Evolutionary conservation across 2,797 vertebrate species (phyloP).

Genomic region (Sitta carolinensis): DNA sequence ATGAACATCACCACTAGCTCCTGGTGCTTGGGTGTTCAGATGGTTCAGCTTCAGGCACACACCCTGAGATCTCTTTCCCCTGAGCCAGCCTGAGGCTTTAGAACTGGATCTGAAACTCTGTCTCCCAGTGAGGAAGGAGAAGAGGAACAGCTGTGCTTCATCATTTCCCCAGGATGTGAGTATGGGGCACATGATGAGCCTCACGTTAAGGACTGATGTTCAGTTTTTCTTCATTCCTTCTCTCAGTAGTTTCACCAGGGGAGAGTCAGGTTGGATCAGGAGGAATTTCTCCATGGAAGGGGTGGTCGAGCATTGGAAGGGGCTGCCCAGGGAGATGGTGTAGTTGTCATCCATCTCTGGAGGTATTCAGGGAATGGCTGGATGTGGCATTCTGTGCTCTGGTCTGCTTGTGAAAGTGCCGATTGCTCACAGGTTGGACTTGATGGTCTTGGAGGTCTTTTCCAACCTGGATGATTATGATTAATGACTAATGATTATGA

Average conservation of each 20-base stretch:
- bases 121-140: neutral
- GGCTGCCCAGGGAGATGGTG: neutral
- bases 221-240: neutral
- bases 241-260: neutral
- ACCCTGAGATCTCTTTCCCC: neutral
- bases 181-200: neutral
- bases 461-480: neutral
- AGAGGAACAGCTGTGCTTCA: neutral
- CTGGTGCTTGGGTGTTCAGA: neutral
- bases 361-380: neutral
- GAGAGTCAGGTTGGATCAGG: neutral
- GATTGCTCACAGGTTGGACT: neutral
- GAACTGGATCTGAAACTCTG: neutral
- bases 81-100: neutral
- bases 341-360: neutral
- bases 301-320: neutral
- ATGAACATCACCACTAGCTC: neutral
- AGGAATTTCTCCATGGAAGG: neutral
- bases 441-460: neutral
- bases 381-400: rapidly evolving
- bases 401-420: neutral
- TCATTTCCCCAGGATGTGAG: neutral
- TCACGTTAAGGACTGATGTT: neutral
- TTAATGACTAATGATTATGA: neutral
- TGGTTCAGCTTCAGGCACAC: neutral